These are phyloP conservation scores for Aphaenogaster ashmeadi DNA, from an alignment of 1,140 invertebrate genomes.

Conservation along the genomic window DNA sequence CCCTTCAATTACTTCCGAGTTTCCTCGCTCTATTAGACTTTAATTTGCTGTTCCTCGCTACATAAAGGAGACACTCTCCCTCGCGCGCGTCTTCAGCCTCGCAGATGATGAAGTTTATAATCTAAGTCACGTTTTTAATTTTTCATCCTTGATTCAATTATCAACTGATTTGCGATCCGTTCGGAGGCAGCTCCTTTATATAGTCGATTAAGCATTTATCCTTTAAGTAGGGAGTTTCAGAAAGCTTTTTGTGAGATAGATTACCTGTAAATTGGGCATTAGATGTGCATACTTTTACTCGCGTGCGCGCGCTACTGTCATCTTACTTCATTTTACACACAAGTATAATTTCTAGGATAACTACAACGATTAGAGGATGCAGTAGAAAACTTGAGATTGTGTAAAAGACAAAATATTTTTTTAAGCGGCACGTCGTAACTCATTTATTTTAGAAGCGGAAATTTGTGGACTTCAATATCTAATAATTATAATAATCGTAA, in stretches of 20 bases:
- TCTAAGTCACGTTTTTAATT: constrained; percentile 55
- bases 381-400: neutral
- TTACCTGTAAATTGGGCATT: constrained; percentile 31
- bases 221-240: constrained; percentile 36
- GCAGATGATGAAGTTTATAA: constrained; percentile 47
- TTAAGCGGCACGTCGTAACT: neutral
- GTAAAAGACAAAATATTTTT: neutral
- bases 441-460: neutral
- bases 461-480: neutral
- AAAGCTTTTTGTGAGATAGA: constrained; percentile 22
- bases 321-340: neutral
- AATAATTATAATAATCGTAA: constrained; percentile 43
- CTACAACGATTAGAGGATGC: neutral
- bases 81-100: constrained; percentile 24
- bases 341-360: neutral
- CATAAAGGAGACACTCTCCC: constrained; percentile 51
- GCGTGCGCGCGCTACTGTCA: neutral
- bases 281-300: neutral
- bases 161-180: constrained; percentile 53
- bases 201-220: constrained; percentile 60
- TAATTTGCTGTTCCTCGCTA: constrained; percentile 67
- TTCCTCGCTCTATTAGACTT: constrained; percentile 71
- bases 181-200: constrained; percentile 24
- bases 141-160: constrained; percentile 50
- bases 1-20: constrained; percentile 70